Percentiles rank a stretch among this genome's conserved stretches.
Evolutionary conservation across 2,797 vertebrate species (phyloP).

Genomic region (Heliangelus exortis): DNA sequence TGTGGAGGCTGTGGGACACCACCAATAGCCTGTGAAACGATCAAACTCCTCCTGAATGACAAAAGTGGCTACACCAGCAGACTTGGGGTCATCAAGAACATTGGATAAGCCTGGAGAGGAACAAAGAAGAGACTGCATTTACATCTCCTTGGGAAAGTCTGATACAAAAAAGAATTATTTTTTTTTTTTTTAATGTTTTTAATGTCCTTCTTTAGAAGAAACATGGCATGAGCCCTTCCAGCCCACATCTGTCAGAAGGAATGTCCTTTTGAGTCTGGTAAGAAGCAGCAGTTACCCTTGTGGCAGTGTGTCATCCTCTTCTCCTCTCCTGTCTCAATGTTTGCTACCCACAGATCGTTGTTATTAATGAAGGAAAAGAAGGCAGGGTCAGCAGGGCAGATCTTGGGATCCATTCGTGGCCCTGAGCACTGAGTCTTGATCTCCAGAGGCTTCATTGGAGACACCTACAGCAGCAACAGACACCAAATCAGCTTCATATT

Average conservation of each 20-base stretch:
- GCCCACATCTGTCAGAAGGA: neutral
- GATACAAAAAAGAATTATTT: neutral
- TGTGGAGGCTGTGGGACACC: conserved; percentile 87
- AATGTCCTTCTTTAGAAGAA: neutral
- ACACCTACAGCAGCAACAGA: conserved; percentile 66
- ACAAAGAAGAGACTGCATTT: neutral
- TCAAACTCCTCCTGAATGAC: conserved; percentile 99
- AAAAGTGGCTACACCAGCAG: conserved; percentile 95
- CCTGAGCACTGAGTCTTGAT: conserved; percentile 95
- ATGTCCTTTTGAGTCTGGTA: neutral
- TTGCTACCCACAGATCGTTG: conserved; percentile 94
- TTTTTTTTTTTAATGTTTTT: too few species aligned
- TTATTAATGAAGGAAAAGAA: conserved; percentile 97
- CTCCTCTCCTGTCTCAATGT: conserved; percentile 88
- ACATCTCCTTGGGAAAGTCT: neutral
- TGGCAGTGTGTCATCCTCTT: conserved; percentile 81
- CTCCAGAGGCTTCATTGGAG: conserved; percentile 94
- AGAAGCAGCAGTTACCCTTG: conserved; percentile 68
- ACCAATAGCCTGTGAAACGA: conserved; percentile 98
- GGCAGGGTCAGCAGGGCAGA: conserved; percentile 90
- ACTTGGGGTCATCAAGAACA: conserved; percentile 93
- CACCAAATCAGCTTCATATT: neutral
- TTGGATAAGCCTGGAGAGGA: conserved; percentile 86
- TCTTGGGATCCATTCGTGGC: conserved; percentile 98
- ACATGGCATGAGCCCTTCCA: neutral